phyloP scores from a whole-genome alignment of 2,113 vertebrate genomes.

The Xiphophorus couchianus region DNA sequence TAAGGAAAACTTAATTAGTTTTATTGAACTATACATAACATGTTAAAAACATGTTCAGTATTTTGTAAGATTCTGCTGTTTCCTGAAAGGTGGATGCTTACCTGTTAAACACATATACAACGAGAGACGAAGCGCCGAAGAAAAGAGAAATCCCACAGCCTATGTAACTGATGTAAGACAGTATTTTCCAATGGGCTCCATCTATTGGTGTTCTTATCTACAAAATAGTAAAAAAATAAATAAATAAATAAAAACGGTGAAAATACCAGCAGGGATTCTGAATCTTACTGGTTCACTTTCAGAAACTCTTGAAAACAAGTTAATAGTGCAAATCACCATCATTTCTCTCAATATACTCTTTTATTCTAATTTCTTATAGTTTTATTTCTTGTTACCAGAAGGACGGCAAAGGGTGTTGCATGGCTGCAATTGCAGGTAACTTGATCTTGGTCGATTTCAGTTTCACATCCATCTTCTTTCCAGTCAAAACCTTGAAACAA shows the following conservation, averaged over 20 bases:
- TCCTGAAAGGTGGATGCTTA: constrained; percentile 22
- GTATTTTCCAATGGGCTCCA: constrained; percentile 54
- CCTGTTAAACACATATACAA: constrained; percentile 57
- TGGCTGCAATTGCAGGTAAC: constrained; percentile 64
- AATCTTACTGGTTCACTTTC: neutral
- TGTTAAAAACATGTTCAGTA: neutral
- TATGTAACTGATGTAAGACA: constrained; percentile 72
- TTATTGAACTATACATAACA: neutral
- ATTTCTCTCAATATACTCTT: neutral
- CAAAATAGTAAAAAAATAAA: neutral
- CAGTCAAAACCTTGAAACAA: neutral
- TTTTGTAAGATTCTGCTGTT: neutral
- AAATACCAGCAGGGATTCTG: neutral
- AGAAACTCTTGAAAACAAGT: neutral
- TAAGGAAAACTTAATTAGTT: neutral
- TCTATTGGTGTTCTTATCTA: constrained; percentile 38
- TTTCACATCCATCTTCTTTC: constrained; percentile 60
- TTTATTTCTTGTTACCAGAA: constrained; percentile 60
- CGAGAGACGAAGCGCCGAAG: constrained; percentile 62
- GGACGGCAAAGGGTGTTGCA: constrained; percentile 71
- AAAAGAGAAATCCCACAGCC: constrained; percentile 73
- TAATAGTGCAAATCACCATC: too few relatives aligned
- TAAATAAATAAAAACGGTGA: neutral
- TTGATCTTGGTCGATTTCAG: rapidly evolving
- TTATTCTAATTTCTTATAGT: neutral